Conservation (phyloP, 1,140 invertebrate genomes). For the Apis florea region DNA sequence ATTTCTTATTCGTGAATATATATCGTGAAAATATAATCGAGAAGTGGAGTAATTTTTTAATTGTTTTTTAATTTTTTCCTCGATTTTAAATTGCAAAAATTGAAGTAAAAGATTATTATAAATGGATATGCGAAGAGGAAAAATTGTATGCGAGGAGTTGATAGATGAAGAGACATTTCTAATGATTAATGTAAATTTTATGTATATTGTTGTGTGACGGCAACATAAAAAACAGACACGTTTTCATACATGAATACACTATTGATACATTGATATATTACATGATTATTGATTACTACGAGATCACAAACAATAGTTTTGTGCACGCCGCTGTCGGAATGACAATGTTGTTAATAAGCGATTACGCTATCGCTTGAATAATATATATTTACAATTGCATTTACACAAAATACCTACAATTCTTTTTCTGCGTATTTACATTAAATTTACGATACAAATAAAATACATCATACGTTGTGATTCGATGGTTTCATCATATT, state of each 20-base stretch:
- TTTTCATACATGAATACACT: conserved; percentile 53
- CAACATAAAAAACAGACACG: conserved; percentile 59
- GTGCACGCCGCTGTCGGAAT: conserved; percentile 57
- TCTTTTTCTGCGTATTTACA: conserved; percentile 59
- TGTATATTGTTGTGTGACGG: conserved; percentile 48
- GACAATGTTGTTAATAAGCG: conserved; percentile 59
- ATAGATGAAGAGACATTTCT: conserved; percentile 14
- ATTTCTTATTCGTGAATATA: not conserved
- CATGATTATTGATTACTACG: conserved; percentile 56
- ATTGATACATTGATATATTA: conserved; percentile 58
- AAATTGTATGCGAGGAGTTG: not conserved
- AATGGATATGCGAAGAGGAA: not conserved
- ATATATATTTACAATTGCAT: conserved; percentile 68
- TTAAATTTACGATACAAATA: conserved; percentile 47
- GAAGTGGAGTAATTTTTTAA: not conserved
- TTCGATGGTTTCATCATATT: conserved; percentile 4
- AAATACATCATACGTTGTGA: conserved; percentile 44
- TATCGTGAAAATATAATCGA: not conserved
- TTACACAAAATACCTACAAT: conserved; percentile 67
- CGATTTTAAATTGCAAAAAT: not conserved
- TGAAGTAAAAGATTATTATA: not conserved
- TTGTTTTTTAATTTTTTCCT: not conserved
- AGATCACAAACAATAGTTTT: conserved; percentile 62
- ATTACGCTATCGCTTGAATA: conserved; percentile 53
- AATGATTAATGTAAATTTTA: conserved; percentile 45